Evolutionary conservation across 2,797 vertebrate species (phyloP), one percentile per base, ranked within the genome.

Genomic region (Micropoecilia bifurca): DNA sequence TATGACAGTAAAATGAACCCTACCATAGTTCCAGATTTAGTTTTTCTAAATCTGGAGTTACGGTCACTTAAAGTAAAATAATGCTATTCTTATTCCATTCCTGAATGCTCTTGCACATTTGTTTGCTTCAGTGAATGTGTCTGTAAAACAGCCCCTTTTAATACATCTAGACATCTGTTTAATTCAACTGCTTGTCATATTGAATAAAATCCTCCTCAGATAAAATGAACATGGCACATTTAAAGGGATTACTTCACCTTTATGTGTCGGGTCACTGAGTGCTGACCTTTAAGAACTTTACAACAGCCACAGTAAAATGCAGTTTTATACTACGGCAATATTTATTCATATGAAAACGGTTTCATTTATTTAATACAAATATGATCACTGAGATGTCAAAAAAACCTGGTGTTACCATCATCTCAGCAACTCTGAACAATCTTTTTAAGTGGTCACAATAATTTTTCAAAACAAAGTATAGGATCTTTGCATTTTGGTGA

Each of bases 111-210:
- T 77, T 66, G 61, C 73, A 72, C 30, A 69, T 79, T 45, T 83
- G 71, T 78, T 84, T 76, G 80, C 83, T 80, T 88, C 82, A 59
- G 82, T 82, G 77, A 75, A 66, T 66, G 76, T 74, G 57, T 87
- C 85, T 71, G 61, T 83, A 57, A 84, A 80, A 88, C 48, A 81
- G 77, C 80, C 83, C 77, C 66, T 85, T 80, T 86, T 87, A 87
- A 93, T 90, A 79, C 81, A 85, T 92, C 82, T 88, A 71, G 80
- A 85, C 83, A 82, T 84, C 80, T 84, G 85, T 87, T 83, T 78
- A 80, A 85, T 90, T 86, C 78, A 83, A 83, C 75, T 45, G 78
- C 79, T 63, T 91, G 84, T 92, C 89, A 83, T 74, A 86, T 20
- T 57, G 81, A 84, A 83, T 89, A 43, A 91, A 87, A 80, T 78